These are phyloP conservation scores for Poecilus cupreus DNA, from an alignment of 2,888 invertebrate genomes.

Conservation along the genomic window DNA sequence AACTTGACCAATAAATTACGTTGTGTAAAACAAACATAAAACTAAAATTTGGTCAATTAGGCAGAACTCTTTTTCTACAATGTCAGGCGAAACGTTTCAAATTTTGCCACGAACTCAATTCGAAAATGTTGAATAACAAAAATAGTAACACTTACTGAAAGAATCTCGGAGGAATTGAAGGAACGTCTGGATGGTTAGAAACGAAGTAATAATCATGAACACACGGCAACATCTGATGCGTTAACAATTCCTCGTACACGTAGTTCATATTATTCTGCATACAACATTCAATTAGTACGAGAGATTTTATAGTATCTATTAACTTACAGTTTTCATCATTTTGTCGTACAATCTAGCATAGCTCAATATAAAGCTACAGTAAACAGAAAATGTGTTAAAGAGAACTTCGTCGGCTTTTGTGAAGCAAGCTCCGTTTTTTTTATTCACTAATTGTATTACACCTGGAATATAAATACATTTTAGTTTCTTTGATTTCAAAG, in stretches of 20 bases:
- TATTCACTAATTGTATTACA: conserved; percentile 77
- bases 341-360: conserved; percentile 75
- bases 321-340: conserved; percentile 73
- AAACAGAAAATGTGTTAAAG: conserved; percentile 76
- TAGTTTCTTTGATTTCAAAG: no score
- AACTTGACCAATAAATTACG: no score
- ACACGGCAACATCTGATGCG: conserved; percentile 75
- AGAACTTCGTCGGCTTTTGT: conserved; percentile 75
- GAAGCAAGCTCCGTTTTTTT: conserved; percentile 73
- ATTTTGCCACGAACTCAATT: no score
- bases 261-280: conserved; percentile 70
- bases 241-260: conserved; percentile 72
- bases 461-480: conserved; percentile 73
- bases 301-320: neutral
- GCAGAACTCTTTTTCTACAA: no score
- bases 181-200: conserved; percentile 70
- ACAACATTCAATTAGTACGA: neutral
- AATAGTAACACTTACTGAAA: conserved; percentile 70
- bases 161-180: conserved; percentile 73
- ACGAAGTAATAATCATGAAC: conserved; percentile 74
- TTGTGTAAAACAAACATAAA: no score
- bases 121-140: neutral
- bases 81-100: no score
- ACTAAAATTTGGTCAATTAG: no score
- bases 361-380: conserved; percentile 77